A percentile compares a stretch with the other conserved stretches of the same genome.
These are phyloP conservation scores for Ceratoteleas bidentatus DNA, from an alignment of 1,140 invertebrate species.

Conservation along the genomic window DNA sequence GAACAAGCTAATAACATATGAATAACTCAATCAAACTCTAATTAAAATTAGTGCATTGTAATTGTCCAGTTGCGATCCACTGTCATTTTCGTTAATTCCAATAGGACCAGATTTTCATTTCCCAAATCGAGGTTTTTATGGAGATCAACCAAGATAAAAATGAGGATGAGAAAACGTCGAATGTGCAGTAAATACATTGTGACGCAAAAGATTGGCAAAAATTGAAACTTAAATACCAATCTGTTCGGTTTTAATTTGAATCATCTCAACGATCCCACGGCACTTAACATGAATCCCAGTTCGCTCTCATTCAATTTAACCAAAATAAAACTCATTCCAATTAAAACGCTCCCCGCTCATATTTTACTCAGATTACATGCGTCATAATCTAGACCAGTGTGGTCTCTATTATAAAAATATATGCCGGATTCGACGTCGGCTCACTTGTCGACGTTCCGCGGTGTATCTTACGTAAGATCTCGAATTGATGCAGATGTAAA, in stretches of 20 bases:
- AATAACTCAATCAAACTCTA: no score
- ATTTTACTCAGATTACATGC: constrained; percentile 33
- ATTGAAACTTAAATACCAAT: neutral
- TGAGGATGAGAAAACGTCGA: no score
- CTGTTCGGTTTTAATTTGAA: neutral
- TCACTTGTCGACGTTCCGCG: constrained; percentile 5
- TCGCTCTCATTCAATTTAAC: neutral
- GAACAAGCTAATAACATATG: no score
- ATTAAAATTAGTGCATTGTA: no score
- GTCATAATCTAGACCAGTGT: constrained; percentile 34
- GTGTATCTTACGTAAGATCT: constrained; percentile 5
- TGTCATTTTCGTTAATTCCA: no score
- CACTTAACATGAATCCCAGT: neutral
- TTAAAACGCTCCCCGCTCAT: constrained; percentile 9
- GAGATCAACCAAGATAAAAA: no score
- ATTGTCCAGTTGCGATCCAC: no score
- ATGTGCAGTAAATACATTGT: neutral
- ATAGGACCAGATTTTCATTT: no score
- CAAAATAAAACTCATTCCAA: constrained; percentile 14
- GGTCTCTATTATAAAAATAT: constrained; percentile 34
- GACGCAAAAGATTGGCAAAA: neutral
- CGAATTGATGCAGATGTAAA: neutral
- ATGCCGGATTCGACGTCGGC: constrained; percentile 11
- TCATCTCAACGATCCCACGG: neutral
- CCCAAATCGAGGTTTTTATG: no score